phyloP scores from a whole-genome alignment of 1,140 invertebrate species.

The Tetranychus cinnabarinus region DNA sequence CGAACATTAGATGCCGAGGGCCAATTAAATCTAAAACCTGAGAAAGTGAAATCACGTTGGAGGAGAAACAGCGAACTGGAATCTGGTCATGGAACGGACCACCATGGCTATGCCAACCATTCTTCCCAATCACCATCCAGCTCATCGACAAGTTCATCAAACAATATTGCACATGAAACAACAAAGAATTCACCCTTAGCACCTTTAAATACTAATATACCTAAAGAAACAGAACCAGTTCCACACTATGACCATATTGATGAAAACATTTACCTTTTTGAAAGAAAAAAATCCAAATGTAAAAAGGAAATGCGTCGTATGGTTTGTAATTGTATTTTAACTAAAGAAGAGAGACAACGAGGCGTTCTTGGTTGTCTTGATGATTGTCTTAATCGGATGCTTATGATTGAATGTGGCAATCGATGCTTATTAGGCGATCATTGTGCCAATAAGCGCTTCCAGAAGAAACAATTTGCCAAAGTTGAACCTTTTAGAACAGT shows the following conservation, averaged over 20 bases:
- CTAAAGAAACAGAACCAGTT: background rate
- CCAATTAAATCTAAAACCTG: slow-evolving; percentile 28
- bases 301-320: slow-evolving; percentile 74
- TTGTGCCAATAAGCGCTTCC: slow-evolving; percentile 84
- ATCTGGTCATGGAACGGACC: slow-evolving; percentile 9
- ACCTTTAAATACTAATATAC: background rate
- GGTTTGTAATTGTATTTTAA: slow-evolving; percentile 80
- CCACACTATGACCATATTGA: slow-evolving; percentile 27
- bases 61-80: slow-evolving; percentile 54
- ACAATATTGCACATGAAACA: background rate
- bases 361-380: slow-evolving; percentile 73
- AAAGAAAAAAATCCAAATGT: slow-evolving; percentile 30
- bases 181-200: background rate
- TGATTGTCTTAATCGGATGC: slow-evolving; percentile 81
- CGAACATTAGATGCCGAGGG: background rate
- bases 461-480: slow-evolving; percentile 53
- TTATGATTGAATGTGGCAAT: slow-evolving; percentile 91
- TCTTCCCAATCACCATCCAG: background rate
- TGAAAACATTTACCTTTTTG: slow-evolving; percentile 48
- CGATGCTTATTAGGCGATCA: slow-evolving; percentile 59
- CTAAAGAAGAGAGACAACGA: slow-evolving; percentile 55
- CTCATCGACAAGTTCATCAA: background rate
- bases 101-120: background rate
- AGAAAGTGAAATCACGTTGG: slow-evolving; percentile 67
- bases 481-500: slow-evolving; percentile 71